Conservation (phyloP, 1,140 invertebrate genomes). For the Drosophila albomicans region DNA sequence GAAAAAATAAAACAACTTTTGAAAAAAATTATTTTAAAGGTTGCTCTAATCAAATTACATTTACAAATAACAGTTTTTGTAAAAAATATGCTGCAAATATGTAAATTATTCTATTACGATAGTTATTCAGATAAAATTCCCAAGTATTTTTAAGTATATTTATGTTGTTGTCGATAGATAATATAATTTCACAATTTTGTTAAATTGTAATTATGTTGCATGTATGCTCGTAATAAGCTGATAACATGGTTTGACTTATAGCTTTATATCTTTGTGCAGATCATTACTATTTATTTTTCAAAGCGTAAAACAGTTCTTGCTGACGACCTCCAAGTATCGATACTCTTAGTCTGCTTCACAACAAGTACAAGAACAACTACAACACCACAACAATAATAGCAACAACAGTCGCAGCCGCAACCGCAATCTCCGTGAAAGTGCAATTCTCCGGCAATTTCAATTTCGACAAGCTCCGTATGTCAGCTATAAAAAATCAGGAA, state of each 20-base stretch:
- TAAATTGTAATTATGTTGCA: conserved; percentile 8
- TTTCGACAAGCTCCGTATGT: conserved; percentile 49
- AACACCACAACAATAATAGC: conserved; percentile 1
- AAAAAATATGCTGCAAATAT: too few relatives aligned
- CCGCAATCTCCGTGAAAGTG: conserved; percentile 41
- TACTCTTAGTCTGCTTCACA: conserved; percentile 21
- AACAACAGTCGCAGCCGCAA: conserved; percentile 12
- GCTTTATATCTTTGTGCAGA: too few relatives aligned
- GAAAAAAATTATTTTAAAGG: too few relatives aligned
- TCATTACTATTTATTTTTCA: background rate
- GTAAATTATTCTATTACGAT: conserved; percentile 12
- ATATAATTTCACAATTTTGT: conserved; percentile 30
- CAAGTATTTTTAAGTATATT: conserved; percentile 15
- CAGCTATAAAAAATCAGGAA: conserved; percentile 65
- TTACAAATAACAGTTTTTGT: too few relatives aligned
- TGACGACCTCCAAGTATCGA: conserved; percentile 23
- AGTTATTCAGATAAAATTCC: background rate
- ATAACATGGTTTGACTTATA: background rate
- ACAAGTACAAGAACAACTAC: conserved; percentile 10
- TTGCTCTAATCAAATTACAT: too few relatives aligned
- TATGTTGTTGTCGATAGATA: background rate
- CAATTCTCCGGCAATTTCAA: conserved; percentile 33
- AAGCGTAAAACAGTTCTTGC: background rate
- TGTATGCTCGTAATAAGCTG: background rate
- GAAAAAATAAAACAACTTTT: too few relatives aligned